Conservation (phyloP, 37 sponge, comb jelly and placozoan genomes). For the Halichondria panicea region DNA sequence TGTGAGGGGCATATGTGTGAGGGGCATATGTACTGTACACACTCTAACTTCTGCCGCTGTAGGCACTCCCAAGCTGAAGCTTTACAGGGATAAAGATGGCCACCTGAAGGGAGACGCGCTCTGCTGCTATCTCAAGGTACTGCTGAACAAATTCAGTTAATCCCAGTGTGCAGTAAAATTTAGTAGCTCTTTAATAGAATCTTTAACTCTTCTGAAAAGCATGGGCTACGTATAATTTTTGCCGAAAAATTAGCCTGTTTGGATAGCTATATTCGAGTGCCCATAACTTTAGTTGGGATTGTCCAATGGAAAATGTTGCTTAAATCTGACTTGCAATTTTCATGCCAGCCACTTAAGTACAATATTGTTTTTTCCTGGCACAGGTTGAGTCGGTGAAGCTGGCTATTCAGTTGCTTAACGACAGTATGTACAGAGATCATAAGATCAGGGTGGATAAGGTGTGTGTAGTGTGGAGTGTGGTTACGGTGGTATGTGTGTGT, state of each 20-base stretch:
- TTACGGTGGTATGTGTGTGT: background rate
- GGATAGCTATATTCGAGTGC: too few species aligned
- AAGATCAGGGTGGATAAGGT: constrained; percentile 70
- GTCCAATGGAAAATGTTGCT: too few species aligned
- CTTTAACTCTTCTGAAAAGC: too few species aligned
- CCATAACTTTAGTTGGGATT: too few species aligned
- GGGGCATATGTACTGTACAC: background rate
- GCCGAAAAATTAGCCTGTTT: too few species aligned
- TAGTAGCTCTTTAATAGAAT: background rate
- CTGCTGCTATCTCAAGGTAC: constrained; percentile 92
- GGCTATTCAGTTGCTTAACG: constrained; percentile 83
- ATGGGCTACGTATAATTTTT: too few species aligned
- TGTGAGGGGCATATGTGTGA: background rate
- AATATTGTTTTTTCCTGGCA: background rate
- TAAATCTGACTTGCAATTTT: too few species aligned
- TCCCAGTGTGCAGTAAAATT: background rate
- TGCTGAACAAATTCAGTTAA: background rate
- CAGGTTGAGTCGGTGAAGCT: constrained; percentile 85
- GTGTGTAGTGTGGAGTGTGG: background rate
- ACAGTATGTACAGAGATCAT: constrained; percentile 24
- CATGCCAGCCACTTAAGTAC: too few species aligned
- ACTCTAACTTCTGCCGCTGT: background rate
- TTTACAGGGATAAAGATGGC: constrained; percentile 83
- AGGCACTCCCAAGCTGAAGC: constrained; percentile 87
- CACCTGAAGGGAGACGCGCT: constrained; percentile 93